phyloP scores from a whole-genome alignment of 1,140 invertebrate genomes.

The Heliconius eleuchia region DNA sequence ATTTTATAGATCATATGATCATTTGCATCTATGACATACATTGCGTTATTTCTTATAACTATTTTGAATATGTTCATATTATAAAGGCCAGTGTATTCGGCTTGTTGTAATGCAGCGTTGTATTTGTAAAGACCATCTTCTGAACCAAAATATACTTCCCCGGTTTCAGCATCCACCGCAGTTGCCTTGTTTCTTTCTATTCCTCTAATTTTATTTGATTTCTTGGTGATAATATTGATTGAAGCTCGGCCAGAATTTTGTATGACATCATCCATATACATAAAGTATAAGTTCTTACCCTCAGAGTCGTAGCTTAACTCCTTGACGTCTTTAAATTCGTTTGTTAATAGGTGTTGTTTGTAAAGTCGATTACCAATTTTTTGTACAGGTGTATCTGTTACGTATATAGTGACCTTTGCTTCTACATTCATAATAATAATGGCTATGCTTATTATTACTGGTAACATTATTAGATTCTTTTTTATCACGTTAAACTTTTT shows the following conservation, averaged over 20 bases:
- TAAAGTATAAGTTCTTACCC: slow-evolving; percentile 68
- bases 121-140: slow-evolving; percentile 72
- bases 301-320: slow-evolving; percentile 69
- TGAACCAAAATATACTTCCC: slow-evolving; percentile 72
- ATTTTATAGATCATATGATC: slow-evolving; percentile 70
- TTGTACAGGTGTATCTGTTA: slow-evolving; percentile 61
- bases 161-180: slow-evolving; percentile 61
- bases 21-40: slow-evolving; percentile 69
- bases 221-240: slow-evolving; percentile 66
- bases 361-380: slow-evolving; percentile 63
- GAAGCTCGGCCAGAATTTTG: slow-evolving; percentile 69
- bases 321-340: slow-evolving; percentile 56
- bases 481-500: not conserved
- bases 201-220: slow-evolving; percentile 59
- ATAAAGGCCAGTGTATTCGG: slow-evolving; percentile 61
- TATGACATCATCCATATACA: slow-evolving; percentile 71
- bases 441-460: slow-evolving; percentile 17
- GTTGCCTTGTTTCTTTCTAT: slow-evolving; percentile 70
- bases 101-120: slow-evolving; percentile 56
- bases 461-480: slow-evolving; percentile 25
- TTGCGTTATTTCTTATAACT: slow-evolving; percentile 64
- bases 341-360: slow-evolving; percentile 61
- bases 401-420: slow-evolving; percentile 53
- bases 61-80: slow-evolving; percentile 71
- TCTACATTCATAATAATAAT: slow-evolving; percentile 33